Base-by-base conservation (phyloP, 2,888 invertebrate species). In the Gastrophysa polygoni region DNA sequence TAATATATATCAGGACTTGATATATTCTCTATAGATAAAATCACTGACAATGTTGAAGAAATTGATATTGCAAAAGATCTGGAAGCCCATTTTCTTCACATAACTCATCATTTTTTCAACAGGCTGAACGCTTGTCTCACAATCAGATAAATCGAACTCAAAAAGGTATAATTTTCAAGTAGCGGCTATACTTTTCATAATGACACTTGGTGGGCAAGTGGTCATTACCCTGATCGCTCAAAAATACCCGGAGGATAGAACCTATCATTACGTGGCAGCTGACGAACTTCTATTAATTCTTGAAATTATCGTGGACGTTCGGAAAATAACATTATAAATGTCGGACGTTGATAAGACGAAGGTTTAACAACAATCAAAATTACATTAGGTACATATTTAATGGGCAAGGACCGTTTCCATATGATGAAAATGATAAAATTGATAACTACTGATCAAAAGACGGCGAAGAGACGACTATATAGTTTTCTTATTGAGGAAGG, bases 241-340 rank as follows among this genome's bases (percentile, higher is more conserved):
- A 61, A 68, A 68, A 64, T 61, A 63, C 57, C 61, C 55, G 59
- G 60, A 68, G 64, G 71, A 75, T 77, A 77, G 77, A 77, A 75
- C 78, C 78, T 69, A 69, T 73, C 70, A 78, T 78, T 77, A 77
- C 64, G 43, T 58, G 69, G 74, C 78, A 77, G 77, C 76, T 78
- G 77, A 72, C 58, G 68, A 64, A 63, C 66, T 65, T 64, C 75
- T 76, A 76, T 77, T 75, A 75, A 75, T 74, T 73, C 72, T 71
- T 73, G 68, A 70, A 75, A 76, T 76, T 76, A 73, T 68, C 38
- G 14, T 38, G 14, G 14, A 38, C 14, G n/a, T 38, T 11, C 14
- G 14, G 11, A n/a, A 14, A 14, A 38, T 2, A 2, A 38, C 7
- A 5, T 5, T 24, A 24, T 5, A 14, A 10, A 8, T 8, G 38